Evolutionary conservation across 2,797 vertebrate genomes (phyloP), one percentile per base, ranked within the genome.

Genomic region (Podargus strigoides): DNA sequence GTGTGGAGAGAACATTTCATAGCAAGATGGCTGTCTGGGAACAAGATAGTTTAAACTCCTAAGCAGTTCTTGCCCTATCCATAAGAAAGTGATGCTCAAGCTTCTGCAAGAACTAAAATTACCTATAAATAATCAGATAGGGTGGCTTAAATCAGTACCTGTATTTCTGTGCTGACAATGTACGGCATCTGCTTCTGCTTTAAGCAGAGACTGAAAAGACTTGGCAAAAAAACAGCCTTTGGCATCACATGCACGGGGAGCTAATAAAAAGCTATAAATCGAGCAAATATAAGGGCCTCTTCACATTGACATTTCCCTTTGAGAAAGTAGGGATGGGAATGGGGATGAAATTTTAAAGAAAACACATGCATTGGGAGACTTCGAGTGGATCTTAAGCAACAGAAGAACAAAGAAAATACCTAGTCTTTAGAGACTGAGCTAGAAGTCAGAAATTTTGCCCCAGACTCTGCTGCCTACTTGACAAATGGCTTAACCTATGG

Each of bases 111-210:
- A 85, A 70, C 47, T 91, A 77, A 84, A 91, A 68, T 93, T 87
- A 85, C 74, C 67, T 94, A 90, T 87, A 94, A 94, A 93, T 95
- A 91, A 91, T 53, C 37, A 49, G 74, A 23, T 89, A 46, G 91
- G 4, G 44, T 39, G 67, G 42, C 64, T 94, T 94, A 85, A 96
- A 95, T 93, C 89, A 74, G 74, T 91, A 41, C 67, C 19, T 64
- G 46, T 74, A 91, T 96, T 96, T 94, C 80, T 90, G 36, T 85
- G 68, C 95, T 97, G 93, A 96, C 90, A 91, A 3, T 46, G 59
- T 73, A 60, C 34, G 0, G 85, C 95, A 96, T 96, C 95, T 96
- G 95, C 83, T 96, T 96, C 93, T 96, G 85, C 95, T 96, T 95
- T 94, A 95, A 94, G 91, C 46, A 74, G 46, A 36, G 67, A 69